These are phyloP conservation scores for Frankliniella intonsa DNA, from an alignment of 2,888 invertebrate genomes.

Conservation along the genomic window DNA sequence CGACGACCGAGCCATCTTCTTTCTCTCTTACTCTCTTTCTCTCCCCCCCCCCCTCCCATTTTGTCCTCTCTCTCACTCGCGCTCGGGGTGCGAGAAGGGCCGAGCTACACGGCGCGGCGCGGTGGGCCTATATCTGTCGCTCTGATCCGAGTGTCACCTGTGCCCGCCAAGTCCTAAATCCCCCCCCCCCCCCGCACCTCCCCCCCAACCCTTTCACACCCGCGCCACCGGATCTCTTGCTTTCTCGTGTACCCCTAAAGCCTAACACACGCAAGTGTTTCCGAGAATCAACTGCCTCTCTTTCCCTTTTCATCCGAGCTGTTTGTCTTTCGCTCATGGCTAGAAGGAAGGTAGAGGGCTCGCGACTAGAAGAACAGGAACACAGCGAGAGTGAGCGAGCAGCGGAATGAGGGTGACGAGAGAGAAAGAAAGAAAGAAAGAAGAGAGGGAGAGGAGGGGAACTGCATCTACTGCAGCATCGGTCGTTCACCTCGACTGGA, in stretches of 20 bases:
- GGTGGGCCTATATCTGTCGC: no score
- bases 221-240: no score
- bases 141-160: no score
- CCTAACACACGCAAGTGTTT: no score
- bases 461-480: background rate
- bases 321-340: background rate
- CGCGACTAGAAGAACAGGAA: background rate
- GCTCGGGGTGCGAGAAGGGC: no score
- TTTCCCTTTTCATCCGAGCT: background rate
- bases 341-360: background rate
- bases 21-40: background rate
- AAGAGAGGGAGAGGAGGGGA: background rate
- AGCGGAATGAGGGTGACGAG: background rate
- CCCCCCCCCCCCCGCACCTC: no score
- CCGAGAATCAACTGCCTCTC: background rate
- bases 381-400: background rate
- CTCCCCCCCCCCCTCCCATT: no score
- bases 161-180: no score
- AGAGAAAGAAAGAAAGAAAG: background rate
- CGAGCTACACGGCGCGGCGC: no score
- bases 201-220: no score
- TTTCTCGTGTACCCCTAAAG: no score
- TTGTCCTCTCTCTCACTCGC: no score
- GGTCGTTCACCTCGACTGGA: constrained; percentile 23
- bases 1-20: background rate